phyloP scores from a whole-genome alignment of 2,888 invertebrate species.

The Clistopyga incitator region DNA sequence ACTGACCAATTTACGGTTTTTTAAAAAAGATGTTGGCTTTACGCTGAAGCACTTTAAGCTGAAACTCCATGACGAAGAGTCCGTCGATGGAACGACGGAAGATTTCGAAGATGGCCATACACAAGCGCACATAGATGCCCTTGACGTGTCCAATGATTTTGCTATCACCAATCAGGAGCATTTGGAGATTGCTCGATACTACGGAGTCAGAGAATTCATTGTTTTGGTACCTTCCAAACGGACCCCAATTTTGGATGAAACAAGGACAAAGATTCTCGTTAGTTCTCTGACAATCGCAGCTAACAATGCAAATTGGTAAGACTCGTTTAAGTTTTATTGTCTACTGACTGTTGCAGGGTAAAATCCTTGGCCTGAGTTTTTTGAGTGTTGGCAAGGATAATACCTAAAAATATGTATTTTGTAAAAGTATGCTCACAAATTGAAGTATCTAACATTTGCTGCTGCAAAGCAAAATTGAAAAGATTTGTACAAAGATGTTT shows the following conservation, averaged over 20 bases:
- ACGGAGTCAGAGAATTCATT: slow-evolving; percentile 93
- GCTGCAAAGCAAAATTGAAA: too few species aligned
- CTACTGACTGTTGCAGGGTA: too few species aligned
- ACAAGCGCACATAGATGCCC: slow-evolving; percentile 85
- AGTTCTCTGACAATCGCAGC: slow-evolving; percentile 94
- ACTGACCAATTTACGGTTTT: slow-evolving; percentile 18
- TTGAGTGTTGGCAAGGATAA: too few species aligned
- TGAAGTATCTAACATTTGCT: too few species aligned
- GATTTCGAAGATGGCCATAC: slow-evolving; percentile 76
- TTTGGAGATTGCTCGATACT: slow-evolving; percentile 89
- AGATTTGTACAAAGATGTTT: not conserved
- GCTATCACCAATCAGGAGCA: slow-evolving; percentile 82
- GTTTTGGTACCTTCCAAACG: slow-evolving; percentile 89
- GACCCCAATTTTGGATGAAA: slow-evolving; percentile 87
- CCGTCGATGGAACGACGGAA: slow-evolving; percentile 75
- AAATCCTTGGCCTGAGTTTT: too few species aligned
- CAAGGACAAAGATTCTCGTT: slow-evolving; percentile 90
- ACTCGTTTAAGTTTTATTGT: not conserved
- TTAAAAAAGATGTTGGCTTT: slow-evolving; percentile 74
- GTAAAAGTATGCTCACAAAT: too few species aligned
- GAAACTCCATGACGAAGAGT: slow-evolving; percentile 72
- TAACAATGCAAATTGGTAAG: slow-evolving; percentile 91
- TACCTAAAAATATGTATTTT: too few species aligned
- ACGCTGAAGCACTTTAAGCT: slow-evolving; percentile 80
- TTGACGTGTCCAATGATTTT: slow-evolving; percentile 87